Base-by-base conservation (phyloP, 2,113 vertebrate species). In the Crotalus helleri region DNA sequence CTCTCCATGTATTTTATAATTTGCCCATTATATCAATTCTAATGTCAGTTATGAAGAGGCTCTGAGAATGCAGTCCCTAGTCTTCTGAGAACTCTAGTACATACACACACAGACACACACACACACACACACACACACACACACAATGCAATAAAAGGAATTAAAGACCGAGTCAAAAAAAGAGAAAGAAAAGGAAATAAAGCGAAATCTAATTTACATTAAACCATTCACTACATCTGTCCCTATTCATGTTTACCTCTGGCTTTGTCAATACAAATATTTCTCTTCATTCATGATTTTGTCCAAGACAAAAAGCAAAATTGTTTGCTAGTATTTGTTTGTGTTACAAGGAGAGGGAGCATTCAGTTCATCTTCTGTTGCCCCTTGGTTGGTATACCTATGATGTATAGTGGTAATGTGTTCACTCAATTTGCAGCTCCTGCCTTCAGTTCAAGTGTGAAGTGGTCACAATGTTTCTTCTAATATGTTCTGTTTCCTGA, bases 291-390 rank as follows among this genome's bases (percentile, higher is more conserved):
- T 55, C 54, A 15, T 55, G 54, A 12, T 55, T 55, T 55, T 55
- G 54, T 15, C 54, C 54, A 55, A 55, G 54, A 55, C 54, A 55
- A 55, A 17, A 55, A 17, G 54, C 54, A 55, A 17, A 55, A 55
- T 17, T 55, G 54, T 3, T 17, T 55, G 54, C 54, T 55, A 17
- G 15, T 55, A 15, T 19, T 57, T 57, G 15, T 57, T 5, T 74
- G 15, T 44, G 33, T 39, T 2, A 2, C 1, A 23, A 58, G 26
- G 1, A 15, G 3, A 0, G 64, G 69, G 1, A 5, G 2, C 15
- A 81, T 81, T 57, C 55, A 57, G 55, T 19, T 57, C 4, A 19
- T 19, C 55, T 57, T 81, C 33, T 81, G 39, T 81, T 19, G 69
- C 15, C 5, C 17, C 17, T 81, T 81, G 69, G 2, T 19, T 8